Evolutionary conservation across 2,113 vertebrate species (phyloP).

Genomic region (Cephalopholis sonnerati): DNA sequence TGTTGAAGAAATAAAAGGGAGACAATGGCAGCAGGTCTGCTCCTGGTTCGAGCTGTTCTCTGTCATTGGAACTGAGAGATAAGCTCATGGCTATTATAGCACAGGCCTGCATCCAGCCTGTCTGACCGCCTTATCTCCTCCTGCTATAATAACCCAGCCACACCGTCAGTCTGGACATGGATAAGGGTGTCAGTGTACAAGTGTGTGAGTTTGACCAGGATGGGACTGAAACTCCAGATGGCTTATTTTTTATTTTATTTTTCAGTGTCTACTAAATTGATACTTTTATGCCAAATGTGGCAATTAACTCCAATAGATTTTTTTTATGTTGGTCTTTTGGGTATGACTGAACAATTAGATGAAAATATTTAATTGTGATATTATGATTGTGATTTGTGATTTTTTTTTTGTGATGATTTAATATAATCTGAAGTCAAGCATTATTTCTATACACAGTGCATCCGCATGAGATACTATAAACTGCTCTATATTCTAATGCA

Average conservation of each 20-base stretch:
- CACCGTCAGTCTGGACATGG: constrained; percentile 42
- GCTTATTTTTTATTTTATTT: background rate
- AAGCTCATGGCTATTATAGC: constrained; percentile 69
- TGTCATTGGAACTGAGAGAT: constrained; percentile 54
- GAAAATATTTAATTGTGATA: too few species aligned
- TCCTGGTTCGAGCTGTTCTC: constrained; percentile 38
- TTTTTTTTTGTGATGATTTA: too few species aligned
- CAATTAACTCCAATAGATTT: too few species aligned
- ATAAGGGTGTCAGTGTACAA: constrained; percentile 36
- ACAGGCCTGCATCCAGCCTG: constrained; percentile 52
- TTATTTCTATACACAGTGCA: too few species aligned
- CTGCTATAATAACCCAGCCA: constrained; percentile 67
- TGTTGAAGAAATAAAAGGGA: constrained; percentile 31
- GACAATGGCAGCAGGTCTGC: constrained; percentile 24
- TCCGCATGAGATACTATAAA: too few species aligned
- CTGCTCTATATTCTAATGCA: too few species aligned
- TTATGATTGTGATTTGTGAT: too few species aligned
- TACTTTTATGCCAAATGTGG: background rate
- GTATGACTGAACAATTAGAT: too few species aligned
- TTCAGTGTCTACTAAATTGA: background rate
- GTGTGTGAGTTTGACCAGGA: background rate
- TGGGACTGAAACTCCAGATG: background rate
- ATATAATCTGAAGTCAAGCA: too few species aligned
- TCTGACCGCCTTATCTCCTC: constrained; percentile 64
- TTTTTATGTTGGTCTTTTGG: too few species aligned